Percentiles rank a stretch among this genome's conserved stretches.
Evolutionary conservation across 2,888 invertebrate species (phyloP).

Genomic region (Acronicta leporina): DNA sequence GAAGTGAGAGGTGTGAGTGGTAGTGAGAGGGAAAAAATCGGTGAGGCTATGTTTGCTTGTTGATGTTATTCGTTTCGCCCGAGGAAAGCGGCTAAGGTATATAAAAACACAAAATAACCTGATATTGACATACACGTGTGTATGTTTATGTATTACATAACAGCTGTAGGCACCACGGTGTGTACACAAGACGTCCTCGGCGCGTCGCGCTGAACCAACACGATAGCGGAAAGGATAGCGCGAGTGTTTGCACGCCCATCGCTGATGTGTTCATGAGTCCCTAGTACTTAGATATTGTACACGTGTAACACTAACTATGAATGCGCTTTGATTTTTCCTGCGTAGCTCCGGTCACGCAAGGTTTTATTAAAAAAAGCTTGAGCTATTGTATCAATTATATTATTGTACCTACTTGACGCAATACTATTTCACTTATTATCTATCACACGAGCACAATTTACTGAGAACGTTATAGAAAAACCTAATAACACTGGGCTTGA

Average conservation of each 20-base stretch:
- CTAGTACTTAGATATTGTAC: neutral
- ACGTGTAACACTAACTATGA: neutral
- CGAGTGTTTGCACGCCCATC: conserved; percentile 11
- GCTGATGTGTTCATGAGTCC: neutral
- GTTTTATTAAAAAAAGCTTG: no score
- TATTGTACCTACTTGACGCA: no score
- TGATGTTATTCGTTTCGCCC: no score
- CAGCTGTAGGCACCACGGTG: conserved; percentile 4
- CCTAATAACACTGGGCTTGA: no score
- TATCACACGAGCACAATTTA: no score
- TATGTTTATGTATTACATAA: neutral
- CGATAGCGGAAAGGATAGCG: conserved; percentile 23
- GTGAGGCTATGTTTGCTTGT: no score
- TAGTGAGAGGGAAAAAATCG: no score
- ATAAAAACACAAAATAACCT: neutral
- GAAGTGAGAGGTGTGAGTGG: no score
- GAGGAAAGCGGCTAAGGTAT: neutral
- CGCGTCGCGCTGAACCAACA: conserved; percentile 7
- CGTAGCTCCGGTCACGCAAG: neutral
- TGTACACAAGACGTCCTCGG: conserved; percentile 6
- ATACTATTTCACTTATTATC: no score
- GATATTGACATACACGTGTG: neutral
- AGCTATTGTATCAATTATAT: no score
- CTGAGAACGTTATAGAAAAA: no score
- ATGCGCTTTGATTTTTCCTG: no score